Conservation (phyloP, 2,113 vertebrate species). For the Pelmatolapia mariae region DNA sequence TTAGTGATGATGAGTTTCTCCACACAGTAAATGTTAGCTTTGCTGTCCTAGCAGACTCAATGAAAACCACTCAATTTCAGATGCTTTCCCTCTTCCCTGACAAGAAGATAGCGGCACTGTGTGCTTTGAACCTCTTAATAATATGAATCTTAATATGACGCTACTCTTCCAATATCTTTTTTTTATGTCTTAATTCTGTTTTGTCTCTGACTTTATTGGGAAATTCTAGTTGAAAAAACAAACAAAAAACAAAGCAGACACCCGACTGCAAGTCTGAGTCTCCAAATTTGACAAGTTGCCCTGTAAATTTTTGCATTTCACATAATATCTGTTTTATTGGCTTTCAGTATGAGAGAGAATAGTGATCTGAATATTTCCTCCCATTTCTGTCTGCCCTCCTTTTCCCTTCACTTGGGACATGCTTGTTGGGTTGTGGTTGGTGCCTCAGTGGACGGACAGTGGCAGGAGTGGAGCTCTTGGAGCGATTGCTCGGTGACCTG, state of each 20-base stretch:
- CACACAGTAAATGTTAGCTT: slow-evolving; percentile 54
- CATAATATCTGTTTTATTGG: slow-evolving; percentile 29
- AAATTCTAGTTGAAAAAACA: not conserved
- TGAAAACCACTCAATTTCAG: slow-evolving; percentile 31
- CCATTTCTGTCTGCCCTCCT: slow-evolving; percentile 51
- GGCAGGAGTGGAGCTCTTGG: slow-evolving; percentile 98
- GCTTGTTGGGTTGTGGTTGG: slow-evolving; percentile 60
- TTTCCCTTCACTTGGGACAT: slow-evolving; percentile 45
- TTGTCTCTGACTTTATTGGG: not conserved
- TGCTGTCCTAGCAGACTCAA: slow-evolving; percentile 37
- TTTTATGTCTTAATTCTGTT: not conserved
- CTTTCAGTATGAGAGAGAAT: slow-evolving; percentile 35
- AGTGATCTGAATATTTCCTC: slow-evolving; percentile 61
- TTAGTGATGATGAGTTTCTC: slow-evolving; percentile 63
- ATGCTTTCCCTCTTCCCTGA: slow-evolving; percentile 27
- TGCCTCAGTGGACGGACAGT: slow-evolving; percentile 92
- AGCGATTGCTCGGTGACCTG: slow-evolving; percentile 97
- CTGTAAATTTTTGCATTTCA: slow-evolving; percentile 14
- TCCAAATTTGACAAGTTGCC: not conserved
- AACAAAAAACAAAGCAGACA: not conserved
- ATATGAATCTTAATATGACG: not conserved
- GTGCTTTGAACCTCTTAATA: not conserved
- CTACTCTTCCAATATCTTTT: not conserved
- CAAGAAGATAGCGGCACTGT: slow-evolving; percentile 7
- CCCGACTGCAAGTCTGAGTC: not conserved